Percentiles rank a stretch among this genome's conserved stretches.
phyloP scores from a whole-genome alignment of 92 coral and sea anemone genomes.

The Plumapathes pennacea region DNA sequence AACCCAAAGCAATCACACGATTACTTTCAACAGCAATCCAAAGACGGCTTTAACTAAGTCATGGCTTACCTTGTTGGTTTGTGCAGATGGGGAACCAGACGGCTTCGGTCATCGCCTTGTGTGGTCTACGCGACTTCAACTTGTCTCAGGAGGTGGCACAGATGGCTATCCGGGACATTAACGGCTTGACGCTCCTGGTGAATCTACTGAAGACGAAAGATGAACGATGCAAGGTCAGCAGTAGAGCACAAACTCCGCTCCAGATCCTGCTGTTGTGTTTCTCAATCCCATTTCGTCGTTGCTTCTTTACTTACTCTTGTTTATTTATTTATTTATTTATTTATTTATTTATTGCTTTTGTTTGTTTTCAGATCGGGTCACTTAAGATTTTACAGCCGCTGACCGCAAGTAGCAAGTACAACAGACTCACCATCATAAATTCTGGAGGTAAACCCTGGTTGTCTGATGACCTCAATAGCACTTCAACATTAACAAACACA shows the following conservation, averaged over 20 bases:
- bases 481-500: too few relatives aligned
- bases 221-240: conserved; percentile 86
- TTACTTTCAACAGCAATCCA: too few relatives aligned
- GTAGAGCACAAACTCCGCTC: not conserved
- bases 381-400: conserved; percentile 76
- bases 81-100: conserved; percentile 85
- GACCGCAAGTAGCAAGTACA: conserved; percentile 80
- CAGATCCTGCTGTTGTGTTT: not conserved
- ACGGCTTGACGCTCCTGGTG: conserved; percentile 72
- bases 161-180: conserved; percentile 88
- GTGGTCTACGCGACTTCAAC: conserved; percentile 85
- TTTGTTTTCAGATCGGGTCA: conserved; percentile 64
- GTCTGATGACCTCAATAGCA: not conserved
- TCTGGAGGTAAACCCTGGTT: conserved; percentile 62
- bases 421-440: conserved; percentile 67
- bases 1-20: too few relatives aligned
- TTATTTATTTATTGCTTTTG: not conserved
- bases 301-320: not conserved
- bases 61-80: too few relatives aligned
- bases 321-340: not conserved
- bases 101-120: conserved; percentile 85
- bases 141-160: conserved; percentile 82
- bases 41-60: too few relatives aligned
- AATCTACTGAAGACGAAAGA: conserved; percentile 81
- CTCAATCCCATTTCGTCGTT: not conserved